These are phyloP conservation scores for Anoura caudifer DNA, from an alignment of 2,113 vertebrate genomes.

Conservation along the genomic window DNA sequence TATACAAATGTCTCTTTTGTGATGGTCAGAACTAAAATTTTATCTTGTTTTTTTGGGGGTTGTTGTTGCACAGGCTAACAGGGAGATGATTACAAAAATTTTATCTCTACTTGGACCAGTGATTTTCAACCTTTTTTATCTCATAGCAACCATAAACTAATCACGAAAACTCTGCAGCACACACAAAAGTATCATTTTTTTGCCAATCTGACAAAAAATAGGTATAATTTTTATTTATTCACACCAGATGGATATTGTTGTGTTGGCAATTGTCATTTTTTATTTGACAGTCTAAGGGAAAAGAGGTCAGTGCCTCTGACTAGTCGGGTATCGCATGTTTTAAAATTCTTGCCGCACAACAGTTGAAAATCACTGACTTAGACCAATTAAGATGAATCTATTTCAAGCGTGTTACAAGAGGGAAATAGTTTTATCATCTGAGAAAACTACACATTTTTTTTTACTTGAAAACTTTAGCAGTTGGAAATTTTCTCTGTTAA, in stretches of 20 bases:
- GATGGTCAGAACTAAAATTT: background rate
- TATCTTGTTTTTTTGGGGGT: background rate
- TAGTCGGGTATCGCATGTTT: background rate
- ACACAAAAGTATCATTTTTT: background rate
- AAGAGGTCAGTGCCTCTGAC: background rate
- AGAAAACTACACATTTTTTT: background rate
- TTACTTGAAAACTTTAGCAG: conserved; percentile 4
- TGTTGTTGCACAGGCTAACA: conserved; percentile 34
- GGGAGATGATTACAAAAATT: conserved; percentile 37
- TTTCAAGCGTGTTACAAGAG: conserved; percentile 41
- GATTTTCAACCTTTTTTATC: background rate
- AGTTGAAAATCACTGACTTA: background rate
- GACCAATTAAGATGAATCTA: background rate
- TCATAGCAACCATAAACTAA: background rate
- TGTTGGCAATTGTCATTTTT: background rate
- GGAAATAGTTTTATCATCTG: background rate
- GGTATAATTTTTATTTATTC: background rate
- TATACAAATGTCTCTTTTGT: background rate
- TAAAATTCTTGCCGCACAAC: background rate
- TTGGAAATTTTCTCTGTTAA: background rate
- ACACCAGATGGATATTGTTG: background rate
- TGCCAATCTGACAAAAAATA: background rate
- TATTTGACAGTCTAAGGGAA: background rate
- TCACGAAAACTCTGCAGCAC: background rate
- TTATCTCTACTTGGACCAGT: background rate